Evolutionary conservation across 2,888 invertebrate genomes (phyloP).

Genomic region (Dynastes grantii): DNA sequence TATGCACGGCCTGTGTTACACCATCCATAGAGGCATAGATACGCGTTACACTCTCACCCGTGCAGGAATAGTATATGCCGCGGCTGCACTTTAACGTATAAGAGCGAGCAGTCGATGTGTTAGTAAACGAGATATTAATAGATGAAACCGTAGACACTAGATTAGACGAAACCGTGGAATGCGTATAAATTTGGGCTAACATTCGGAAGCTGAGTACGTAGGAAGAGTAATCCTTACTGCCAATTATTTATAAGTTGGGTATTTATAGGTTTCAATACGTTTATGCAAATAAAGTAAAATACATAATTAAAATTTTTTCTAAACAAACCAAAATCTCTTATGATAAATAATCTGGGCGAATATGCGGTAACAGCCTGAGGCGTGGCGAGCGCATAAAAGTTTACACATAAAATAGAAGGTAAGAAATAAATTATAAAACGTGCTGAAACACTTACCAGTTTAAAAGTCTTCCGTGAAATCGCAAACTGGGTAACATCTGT

Average conservation of each 20-base stretch:
- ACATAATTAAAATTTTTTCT: too few species aligned
- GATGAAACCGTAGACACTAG: slow-evolving; percentile 14
- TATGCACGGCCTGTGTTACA: slow-evolving; percentile 25
- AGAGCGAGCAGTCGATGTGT: neutral
- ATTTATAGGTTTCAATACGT: neutral
- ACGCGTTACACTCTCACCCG: slow-evolving; percentile 25
- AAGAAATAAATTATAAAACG: too few species aligned
- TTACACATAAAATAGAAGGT: too few species aligned
- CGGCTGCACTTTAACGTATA: slow-evolving; percentile 22
- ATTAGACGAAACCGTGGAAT: slow-evolving; percentile 11
- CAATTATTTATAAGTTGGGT: neutral
- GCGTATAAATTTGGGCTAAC: neutral
- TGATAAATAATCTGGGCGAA: too few species aligned
- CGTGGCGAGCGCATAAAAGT: too few species aligned
- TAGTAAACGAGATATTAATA: slow-evolving; percentile 35
- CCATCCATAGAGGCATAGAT: neutral
- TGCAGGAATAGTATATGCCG: neutral
- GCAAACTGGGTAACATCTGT: too few species aligned
- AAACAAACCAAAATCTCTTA: too few species aligned
- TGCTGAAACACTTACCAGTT: too few species aligned
- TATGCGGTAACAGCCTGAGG: too few species aligned
- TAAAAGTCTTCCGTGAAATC: too few species aligned
- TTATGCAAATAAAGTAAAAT: too few species aligned
- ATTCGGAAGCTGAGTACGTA: neutral
- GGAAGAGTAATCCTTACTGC: neutral